phyloP scores from a whole-genome alignment of 2,113 vertebrate species.

The Atlantisia rogersi region DNA sequence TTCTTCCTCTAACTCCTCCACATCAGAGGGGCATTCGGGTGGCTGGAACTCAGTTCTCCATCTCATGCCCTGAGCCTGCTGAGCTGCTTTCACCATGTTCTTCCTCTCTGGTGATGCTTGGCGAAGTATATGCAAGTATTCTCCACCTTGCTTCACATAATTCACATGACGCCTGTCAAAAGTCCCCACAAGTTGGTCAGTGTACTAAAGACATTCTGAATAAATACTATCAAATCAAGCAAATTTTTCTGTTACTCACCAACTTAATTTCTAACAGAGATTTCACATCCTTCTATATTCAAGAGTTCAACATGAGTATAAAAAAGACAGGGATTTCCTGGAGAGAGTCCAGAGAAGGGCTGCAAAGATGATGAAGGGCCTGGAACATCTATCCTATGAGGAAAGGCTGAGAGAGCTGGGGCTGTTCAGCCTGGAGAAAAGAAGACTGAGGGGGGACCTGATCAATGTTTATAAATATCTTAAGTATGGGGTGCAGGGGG shows the following conservation, averaged over 20 bases:
- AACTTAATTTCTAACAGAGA: background rate
- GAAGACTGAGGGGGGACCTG: no score
- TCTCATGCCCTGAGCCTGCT: background rate
- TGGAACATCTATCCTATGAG: no score
- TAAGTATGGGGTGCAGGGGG: no score
- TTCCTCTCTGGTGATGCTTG: conserved; percentile 66
- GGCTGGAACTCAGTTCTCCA: conserved; percentile 48
- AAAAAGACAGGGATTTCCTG: no score
- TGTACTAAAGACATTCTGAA: background rate
- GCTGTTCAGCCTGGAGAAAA: no score
- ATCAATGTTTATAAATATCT: no score
- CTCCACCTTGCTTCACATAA: conserved; percentile 69
- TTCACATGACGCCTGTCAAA: conserved; percentile 70
- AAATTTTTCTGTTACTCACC: background rate
- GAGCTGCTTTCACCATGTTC: background rate
- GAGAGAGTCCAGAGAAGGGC: no score
- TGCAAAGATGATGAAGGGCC: no score
- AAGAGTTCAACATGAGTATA: background rate
- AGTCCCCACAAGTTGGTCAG: background rate
- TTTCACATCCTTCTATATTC: background rate
- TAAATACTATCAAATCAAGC: background rate
- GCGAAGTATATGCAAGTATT: conserved; percentile 71
- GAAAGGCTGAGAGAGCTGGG: no score
- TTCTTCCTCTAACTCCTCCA: background rate
- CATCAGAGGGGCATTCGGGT: background rate